phyloP scores from a whole-genome alignment of 2,113 vertebrate species.

The Centropus unirufus region DNA sequence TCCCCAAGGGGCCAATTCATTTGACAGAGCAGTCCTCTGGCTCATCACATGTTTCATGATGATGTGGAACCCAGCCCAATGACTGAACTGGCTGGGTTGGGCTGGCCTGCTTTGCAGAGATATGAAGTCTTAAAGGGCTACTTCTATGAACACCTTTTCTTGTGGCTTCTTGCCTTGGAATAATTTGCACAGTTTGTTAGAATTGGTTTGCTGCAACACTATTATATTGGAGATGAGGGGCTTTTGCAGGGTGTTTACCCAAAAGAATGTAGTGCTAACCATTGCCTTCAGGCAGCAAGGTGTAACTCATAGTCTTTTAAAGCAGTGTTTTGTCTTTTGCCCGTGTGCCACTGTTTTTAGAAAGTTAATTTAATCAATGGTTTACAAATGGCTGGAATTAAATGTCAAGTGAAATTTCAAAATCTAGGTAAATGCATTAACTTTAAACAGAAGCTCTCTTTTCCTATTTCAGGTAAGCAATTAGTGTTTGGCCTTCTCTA shows the following conservation, averaged over 20 bases:
- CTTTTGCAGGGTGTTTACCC: background rate
- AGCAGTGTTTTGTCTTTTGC: background rate
- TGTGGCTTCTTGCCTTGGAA: background rate
- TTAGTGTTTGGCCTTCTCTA: background rate
- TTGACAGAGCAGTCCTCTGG: background rate
- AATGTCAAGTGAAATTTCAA: constrained; percentile 39
- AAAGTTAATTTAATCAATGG: constrained; percentile 21
- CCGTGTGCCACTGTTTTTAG: background rate
- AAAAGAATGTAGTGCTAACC: background rate
- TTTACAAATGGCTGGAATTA: constrained; percentile 7
- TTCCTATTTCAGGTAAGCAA: background rate
- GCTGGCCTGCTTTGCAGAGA: background rate
- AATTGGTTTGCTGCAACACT: background rate
- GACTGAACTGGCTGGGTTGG: background rate
- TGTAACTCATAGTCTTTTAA: background rate
- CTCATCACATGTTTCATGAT: fast-evolving
- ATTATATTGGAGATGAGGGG: background rate
- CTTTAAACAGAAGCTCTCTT: background rate
- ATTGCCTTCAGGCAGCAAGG: background rate
- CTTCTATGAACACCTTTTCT: background rate
- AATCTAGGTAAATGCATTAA: constrained; percentile 14
- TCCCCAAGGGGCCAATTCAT: background rate
- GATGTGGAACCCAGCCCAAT: background rate
- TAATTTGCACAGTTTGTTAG: background rate
- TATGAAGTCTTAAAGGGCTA: background rate